A percentile compares a stretch with the other conserved stretches of the same genome.
phyloP scores from a whole-genome alignment of 37 sponge, comb jelly and placozoan genomes.

The Crambe crambe region DNA sequence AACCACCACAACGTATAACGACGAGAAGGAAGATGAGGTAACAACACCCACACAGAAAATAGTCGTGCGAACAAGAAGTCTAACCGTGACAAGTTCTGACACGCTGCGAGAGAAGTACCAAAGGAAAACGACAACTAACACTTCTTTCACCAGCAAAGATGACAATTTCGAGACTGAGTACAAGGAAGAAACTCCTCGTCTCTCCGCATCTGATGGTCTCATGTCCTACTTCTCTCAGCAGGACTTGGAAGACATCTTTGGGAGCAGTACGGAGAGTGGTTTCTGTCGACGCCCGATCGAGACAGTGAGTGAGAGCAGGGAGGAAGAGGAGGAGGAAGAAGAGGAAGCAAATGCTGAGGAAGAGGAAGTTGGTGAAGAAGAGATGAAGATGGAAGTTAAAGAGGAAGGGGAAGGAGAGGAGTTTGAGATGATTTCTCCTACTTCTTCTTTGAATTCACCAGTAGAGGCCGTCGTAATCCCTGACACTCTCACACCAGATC shows the following conservation, averaged over 20 bases:
- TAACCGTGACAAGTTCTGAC: background rate
- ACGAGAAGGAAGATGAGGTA: background rate
- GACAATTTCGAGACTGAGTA: slow-evolving; percentile 21
- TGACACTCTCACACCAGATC: slow-evolving; percentile 36
- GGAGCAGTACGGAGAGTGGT: background rate
- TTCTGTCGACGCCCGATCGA: slow-evolving; percentile 5
- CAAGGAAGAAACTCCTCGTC: background rate
- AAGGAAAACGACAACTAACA: background rate
- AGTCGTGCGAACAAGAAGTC: background rate
- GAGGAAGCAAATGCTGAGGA: slow-evolving; percentile 16
- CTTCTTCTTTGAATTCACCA: background rate
- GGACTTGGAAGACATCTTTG: slow-evolving; percentile 46
- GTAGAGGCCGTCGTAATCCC: slow-evolving; percentile 43
- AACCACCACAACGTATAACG: background rate
- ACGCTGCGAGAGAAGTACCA: background rate
- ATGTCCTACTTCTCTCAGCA: slow-evolving; percentile 35
- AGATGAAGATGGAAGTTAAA: background rate
- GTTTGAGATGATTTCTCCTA: background rate
- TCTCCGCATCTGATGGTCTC: background rate
- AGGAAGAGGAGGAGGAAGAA: background rate
- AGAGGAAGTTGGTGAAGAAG: background rate
- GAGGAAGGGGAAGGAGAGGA: background rate
- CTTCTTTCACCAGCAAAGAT: slow-evolving; percentile 10
- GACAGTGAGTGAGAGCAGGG: slow-evolving; percentile 13
- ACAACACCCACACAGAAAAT: background rate